A percentile compares a stretch with the other conserved stretches of the same genome.
phyloP scores from a whole-genome alignment of 2,888 invertebrate genomes.

The Coelogynopora nodosa region DNA sequence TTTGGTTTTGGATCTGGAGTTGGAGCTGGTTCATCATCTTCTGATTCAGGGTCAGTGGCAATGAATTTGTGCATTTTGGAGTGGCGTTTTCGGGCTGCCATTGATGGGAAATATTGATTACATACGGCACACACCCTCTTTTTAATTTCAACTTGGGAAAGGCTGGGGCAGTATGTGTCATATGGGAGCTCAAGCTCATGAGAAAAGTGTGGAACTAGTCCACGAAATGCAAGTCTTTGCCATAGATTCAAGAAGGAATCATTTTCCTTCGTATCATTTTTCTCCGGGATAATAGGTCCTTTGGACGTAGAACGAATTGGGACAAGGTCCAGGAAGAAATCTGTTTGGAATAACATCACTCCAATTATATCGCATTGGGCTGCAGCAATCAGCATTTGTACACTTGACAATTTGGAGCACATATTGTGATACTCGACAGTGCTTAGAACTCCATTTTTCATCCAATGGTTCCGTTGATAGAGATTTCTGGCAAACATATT shows the following conservation, averaged over 20 bases:
- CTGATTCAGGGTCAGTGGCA: slow-evolving; percentile 31
- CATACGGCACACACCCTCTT: slow-evolving; percentile 31
- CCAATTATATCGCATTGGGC: slow-evolving; percentile 3
- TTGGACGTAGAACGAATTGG: slow-evolving; percentile 25
- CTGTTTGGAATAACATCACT: slow-evolving; percentile 31
- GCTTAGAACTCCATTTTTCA: slow-evolving; percentile 31
- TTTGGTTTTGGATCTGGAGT: slow-evolving; percentile 27
- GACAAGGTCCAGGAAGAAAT: slow-evolving; percentile 28
- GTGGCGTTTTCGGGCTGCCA: slow-evolving; percentile 25
- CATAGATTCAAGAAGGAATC: slow-evolving; percentile 31
- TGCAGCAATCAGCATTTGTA: slow-evolving; percentile 28
- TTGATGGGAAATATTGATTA: slow-evolving; percentile 31
- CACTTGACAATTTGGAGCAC: slow-evolving; percentile 28
- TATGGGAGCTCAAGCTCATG: slow-evolving; percentile 24
- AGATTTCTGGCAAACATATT: slow-evolving; percentile 27
- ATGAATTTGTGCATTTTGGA: slow-evolving; percentile 28
- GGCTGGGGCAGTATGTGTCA: slow-evolving; percentile 27
- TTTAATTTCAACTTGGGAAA: slow-evolving; percentile 31
- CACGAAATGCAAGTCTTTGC: slow-evolving; percentile 19
- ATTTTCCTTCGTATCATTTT: slow-evolving; percentile 18
- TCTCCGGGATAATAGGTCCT: slow-evolving; percentile 29
- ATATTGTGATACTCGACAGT: slow-evolving; percentile 31
- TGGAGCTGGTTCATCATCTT: slow-evolving; percentile 25
- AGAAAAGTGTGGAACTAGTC: slow-evolving; percentile 28
- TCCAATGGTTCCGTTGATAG: slow-evolving; percentile 8